Base-by-base conservation (phyloP, 2,113 vertebrate genomes). In the Acinonyx jubatus region DNA sequence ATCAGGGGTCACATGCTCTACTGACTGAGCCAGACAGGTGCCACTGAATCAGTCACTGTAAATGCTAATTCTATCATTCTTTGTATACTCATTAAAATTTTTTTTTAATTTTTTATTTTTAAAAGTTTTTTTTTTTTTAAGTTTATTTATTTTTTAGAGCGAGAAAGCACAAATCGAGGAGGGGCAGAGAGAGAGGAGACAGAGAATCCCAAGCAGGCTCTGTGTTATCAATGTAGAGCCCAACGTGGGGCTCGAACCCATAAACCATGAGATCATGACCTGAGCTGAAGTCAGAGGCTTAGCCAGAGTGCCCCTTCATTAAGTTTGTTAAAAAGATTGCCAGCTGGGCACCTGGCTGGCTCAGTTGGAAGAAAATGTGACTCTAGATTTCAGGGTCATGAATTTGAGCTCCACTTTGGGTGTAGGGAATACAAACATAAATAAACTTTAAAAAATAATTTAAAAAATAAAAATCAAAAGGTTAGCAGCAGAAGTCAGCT, bases 31-130 rank as follows among this genome's bases (percentile, higher is more conserved):
- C 71, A 74, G 23, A 13, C 71, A 74, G 71, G 38, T 27, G 12
- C 38, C 41, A 38, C 38, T 65, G 61, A 97, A 84, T 79, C 45
- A 29, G 71, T 78, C 45, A 78, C 83, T 88, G 87, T 74, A 92
- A 90, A 90, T 82, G 55, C 29, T 93, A 82, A 73, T 29, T 83
- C 23, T 71, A 79, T 84, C 38, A 81, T 88, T 88, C 78, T 83
- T 78, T 73, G 33, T 78, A 45, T 5, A 79, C 36, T 52, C 86
- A 78, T 29, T 65, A n/a, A 48, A 25, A 12, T 52, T 45, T 76
- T 55, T 18, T 55, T 5, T 61, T 14, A 13, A 50, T 61, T 61
- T 23, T 61, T 61, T 23, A 8, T 23, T 61, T 61, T 61, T 25
- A 23, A 61, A 61, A 23, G 50, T 21, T 21, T 55, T 55, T 21